Percentiles rank a stretch among this genome's conserved stretches.
phyloP scores from a whole-genome alignment of 2,888 invertebrate species.

The Noctua pronuba region DNA sequence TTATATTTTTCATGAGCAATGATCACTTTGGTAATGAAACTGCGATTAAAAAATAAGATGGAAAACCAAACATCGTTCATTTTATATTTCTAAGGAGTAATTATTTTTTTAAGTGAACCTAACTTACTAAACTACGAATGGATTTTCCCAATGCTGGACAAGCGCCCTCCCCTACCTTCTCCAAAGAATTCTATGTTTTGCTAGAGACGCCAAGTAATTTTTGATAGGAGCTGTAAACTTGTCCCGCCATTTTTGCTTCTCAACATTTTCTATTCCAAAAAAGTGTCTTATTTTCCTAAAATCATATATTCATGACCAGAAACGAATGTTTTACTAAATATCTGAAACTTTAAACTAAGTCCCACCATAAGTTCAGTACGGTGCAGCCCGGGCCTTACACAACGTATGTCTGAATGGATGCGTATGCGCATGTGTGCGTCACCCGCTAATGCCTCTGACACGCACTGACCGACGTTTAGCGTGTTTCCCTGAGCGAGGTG shows the following conservation, averaged over 20 bases:
- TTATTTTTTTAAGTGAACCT: background rate
- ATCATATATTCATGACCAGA: background rate
- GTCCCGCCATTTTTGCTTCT: background rate
- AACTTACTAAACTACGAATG: background rate
- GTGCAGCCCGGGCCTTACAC: conserved; percentile 50
- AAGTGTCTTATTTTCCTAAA: background rate
- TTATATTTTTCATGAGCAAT: conserved; percentile 2
- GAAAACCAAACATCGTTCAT: background rate
- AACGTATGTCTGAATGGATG: conserved; percentile 59
- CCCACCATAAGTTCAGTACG: background rate
- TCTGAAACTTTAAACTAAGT: background rate
- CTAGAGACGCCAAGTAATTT: background rate
- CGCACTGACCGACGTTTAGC: conserved; percentile 72
- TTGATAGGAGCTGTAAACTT: background rate
- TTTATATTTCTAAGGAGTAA: background rate
- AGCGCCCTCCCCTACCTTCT: accelerated
- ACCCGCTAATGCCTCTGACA: conserved; percentile 72
- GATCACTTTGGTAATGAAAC: background rate
- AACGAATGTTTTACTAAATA: background rate
- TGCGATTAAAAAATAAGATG: background rate
- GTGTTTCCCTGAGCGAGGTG: conserved; percentile 61
- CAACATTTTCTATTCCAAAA: background rate
- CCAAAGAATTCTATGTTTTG: background rate
- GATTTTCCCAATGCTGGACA: background rate
- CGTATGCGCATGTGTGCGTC: conserved; percentile 62